Evolutionary conservation across 2,888 invertebrate species (phyloP).

Genomic region (Plemyria rubiginata): DNA sequence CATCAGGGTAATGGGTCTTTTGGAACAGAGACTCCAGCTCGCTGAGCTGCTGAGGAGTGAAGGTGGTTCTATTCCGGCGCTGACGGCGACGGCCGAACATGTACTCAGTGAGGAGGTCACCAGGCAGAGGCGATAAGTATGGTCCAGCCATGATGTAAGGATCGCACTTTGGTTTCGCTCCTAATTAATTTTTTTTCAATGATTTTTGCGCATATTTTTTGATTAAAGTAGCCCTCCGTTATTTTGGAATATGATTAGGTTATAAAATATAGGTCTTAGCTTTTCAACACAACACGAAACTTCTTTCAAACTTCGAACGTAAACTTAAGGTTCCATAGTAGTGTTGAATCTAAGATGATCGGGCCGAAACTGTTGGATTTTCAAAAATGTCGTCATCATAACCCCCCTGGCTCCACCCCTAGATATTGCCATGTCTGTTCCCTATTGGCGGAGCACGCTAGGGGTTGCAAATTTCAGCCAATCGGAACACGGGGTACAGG

Average conservation of each 20-base stretch:
- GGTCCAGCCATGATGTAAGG: slow-evolving; percentile 90
- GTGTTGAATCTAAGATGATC: slow-evolving; percentile 57
- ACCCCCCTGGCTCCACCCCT: slow-evolving; percentile 79
- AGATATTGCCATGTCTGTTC: slow-evolving; percentile 51
- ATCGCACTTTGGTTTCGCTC: not conserved
- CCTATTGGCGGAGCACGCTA: slow-evolving; percentile 67
- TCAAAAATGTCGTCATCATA: slow-evolving; percentile 70
- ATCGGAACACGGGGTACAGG: slow-evolving; percentile 57
- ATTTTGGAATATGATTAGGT: not conserved
- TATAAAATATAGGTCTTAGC: not conserved
- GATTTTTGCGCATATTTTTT: slow-evolving; percentile 17
- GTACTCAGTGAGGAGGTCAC: slow-evolving; percentile 95
- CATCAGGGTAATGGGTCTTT: slow-evolving; percentile 97
- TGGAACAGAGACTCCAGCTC: slow-evolving; percentile 96
- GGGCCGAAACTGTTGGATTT: slow-evolving; percentile 69
- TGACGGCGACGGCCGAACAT: slow-evolving; percentile 96
- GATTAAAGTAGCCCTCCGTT: not conserved
- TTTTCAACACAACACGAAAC: slow-evolving; percentile 40
- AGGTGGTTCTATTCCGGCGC: slow-evolving; percentile 96
- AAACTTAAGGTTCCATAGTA: slow-evolving; percentile 47
- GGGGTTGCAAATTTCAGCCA: slow-evolving; percentile 77
- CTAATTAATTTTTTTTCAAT: not conserved
- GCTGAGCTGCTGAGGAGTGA: slow-evolving; percentile 96
- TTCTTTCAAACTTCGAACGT: slow-evolving; percentile 50
- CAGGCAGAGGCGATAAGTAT: slow-evolving; percentile 93